Evolutionary conservation across 2,888 invertebrate genomes (phyloP).

Genomic region (Dexiosoma caninum): DNA sequence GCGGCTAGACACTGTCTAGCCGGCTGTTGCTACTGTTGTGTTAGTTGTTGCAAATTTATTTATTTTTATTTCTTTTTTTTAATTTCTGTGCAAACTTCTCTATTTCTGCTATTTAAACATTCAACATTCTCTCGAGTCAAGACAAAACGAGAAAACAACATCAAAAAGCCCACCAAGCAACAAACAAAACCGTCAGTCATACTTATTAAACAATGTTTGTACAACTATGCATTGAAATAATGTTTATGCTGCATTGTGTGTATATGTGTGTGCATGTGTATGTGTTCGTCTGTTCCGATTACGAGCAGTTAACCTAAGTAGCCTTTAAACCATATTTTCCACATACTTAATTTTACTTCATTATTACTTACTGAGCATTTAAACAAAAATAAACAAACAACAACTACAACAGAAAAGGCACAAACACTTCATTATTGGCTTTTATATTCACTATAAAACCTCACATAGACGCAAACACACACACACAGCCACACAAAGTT

Average conservation of each 20-base stretch:
- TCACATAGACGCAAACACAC: not conserved
- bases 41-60: slow-evolving; percentile 57
- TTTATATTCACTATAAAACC: not conserved
- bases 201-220: slow-evolving; percentile 24
- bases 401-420: not conserved
- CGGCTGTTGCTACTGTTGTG: slow-evolving; percentile 66
- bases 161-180: slow-evolving; percentile 47
- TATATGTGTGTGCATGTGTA: not conserved
- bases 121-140: slow-evolving; percentile 53
- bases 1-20: slow-evolving; percentile 77
- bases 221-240: slow-evolving; percentile 15
- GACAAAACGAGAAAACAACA: slow-evolving; percentile 40
- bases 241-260: not conserved
- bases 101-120: slow-evolving; percentile 58
- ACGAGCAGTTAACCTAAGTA: slow-evolving; percentile 56
- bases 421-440: slow-evolving; percentile 18
- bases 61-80: slow-evolving; percentile 21
- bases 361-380: slow-evolving; percentile 32
- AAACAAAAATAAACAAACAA: slow-evolving; percentile 5
- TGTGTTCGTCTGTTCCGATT: not conserved
- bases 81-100: slow-evolving; percentile 53
- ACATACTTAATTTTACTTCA: slow-evolving; percentile 52
- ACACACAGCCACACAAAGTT: not conserved
- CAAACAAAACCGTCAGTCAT: slow-evolving; percentile 43
- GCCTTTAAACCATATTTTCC: slow-evolving; percentile 61